These are phyloP conservation scores for Chironomus striatipennis DNA, from an alignment of 1,140 invertebrate species.

Conservation along the genomic window DNA sequence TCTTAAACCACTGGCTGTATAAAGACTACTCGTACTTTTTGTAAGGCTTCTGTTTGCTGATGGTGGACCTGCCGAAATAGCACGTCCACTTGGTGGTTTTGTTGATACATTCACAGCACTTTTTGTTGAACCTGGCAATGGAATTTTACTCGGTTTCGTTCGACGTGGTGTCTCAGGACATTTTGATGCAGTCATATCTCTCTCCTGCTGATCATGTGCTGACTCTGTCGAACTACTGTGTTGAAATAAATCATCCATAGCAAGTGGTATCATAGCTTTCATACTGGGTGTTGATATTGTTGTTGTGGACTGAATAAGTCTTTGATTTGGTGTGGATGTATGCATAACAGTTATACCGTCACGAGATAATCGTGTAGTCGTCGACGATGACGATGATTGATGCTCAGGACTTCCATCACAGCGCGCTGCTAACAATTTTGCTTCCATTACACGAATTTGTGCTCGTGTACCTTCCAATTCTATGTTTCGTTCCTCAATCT, in stretches of 20 bases:
- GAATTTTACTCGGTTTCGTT: constrained; percentile 59
- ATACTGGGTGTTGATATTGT: constrained; percentile 43
- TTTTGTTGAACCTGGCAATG: constrained; percentile 49
- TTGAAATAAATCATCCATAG: constrained; percentile 46
- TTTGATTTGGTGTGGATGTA: constrained; percentile 26
- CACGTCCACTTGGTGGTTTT: constrained; percentile 47
- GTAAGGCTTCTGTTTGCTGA: constrained; percentile 35
- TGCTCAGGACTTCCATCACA: constrained; percentile 28
- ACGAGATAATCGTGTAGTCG: constrained; percentile 23
- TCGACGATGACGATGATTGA: constrained; percentile 30
- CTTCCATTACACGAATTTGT: constrained; percentile 60
- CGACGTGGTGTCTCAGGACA: constrained; percentile 44
- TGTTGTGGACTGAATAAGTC: constrained; percentile 31
- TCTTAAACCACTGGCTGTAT: constrained; percentile 34
- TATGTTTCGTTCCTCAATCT: constrained; percentile 55
- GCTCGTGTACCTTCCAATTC: constrained; percentile 71
- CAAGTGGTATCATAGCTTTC: constrained; percentile 46
- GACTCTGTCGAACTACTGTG: constrained; percentile 52
- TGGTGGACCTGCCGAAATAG: constrained; percentile 41
- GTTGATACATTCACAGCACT: constrained; percentile 40
- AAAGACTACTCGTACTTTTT: constrained; percentile 41
- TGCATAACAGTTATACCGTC: constrained; percentile 26
- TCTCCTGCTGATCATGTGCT: constrained; percentile 48
- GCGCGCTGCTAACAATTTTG: constrained; percentile 29
- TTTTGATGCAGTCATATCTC: constrained; percentile 31